Evolutionary conservation across 2,888 invertebrate genomes (phyloP), one percentile per base, ranked within the genome.

Genomic region (Gandaritis pyraliata): DNA sequence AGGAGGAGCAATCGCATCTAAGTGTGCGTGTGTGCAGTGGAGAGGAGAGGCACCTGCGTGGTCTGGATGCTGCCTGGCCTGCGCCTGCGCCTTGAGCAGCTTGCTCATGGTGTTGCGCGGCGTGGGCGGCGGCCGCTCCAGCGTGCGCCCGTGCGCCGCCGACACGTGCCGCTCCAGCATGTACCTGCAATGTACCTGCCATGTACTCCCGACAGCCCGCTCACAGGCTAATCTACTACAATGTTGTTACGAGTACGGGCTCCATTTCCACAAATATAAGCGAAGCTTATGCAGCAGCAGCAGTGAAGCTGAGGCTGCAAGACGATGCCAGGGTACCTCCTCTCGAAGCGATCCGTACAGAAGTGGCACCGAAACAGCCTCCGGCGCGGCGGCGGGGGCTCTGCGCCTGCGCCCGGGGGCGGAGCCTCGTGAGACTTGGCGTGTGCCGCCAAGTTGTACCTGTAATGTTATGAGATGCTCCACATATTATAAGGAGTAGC

Each of bases 101-200:
- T 92, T 92, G 85, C 87, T 89, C 92, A 92, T 92, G 70, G 92
- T 92, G 82, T 91, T 92, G 65, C 91, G 83, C 66, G 91, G 90
- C 64, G 89, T 87, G 72, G 90, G 87, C 69, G 89, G 90, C 66
- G 88, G 86, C 7, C 89, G 85, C 81, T 92, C 92, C 66, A 90
- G 83, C 69, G 90, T 81, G 72, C 89, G 86, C 1, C 89, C 88
- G 84, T 91, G 92, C 66, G 74, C 83, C 38, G 68, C 75, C 56
- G 85, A 80, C 77, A 80, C 79, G 83, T 92, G 92, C 39, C 90
- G 88, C 85, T 92, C 92, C 77, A 92, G 75, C 86, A 90, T 82
- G 81, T 88, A 88, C 61, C 88, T 80, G 73, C 53, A 11, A 1
- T 39, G n/a, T n/a, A n/a, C n/a, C n/a, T 23, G 1, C 23, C 23